These are phyloP conservation scores for Theocolax elegans DNA, from an alignment of 1,140 invertebrate genomes.

Conservation along the genomic window DNA sequence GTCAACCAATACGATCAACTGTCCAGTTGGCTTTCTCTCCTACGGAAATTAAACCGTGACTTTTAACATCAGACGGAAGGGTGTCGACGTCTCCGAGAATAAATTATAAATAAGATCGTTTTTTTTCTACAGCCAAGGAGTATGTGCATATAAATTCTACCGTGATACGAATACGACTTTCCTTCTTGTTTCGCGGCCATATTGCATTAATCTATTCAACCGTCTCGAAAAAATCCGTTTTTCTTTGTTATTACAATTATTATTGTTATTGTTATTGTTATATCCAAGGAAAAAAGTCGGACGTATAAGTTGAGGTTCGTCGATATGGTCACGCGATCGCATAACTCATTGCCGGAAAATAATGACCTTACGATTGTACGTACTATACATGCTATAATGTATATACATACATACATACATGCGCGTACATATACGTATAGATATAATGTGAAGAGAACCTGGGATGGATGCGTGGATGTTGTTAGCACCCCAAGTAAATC, in stretches of 20 bases:
- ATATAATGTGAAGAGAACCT: too few species aligned
- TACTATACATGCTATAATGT: background rate
- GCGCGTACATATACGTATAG: background rate
- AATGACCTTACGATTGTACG: conserved; percentile 24
- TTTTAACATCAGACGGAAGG: background rate
- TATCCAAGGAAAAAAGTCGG: too few species aligned
- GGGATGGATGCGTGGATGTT: conserved; percentile 15
- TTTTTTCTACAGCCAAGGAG: background rate
- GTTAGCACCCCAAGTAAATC: conserved; percentile 32
- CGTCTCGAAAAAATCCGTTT: background rate
- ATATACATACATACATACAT: background rate
- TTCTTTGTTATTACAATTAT: conserved; percentile 30
- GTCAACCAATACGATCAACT: conserved; percentile 3
- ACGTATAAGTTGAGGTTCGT: background rate
- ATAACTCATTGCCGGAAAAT: conserved; percentile 39
- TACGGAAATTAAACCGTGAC: conserved; percentile 15
- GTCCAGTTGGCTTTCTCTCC: background rate
- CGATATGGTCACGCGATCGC: conserved; percentile 29
- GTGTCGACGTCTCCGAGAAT: conserved; percentile 26
- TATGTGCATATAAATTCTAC: background rate
- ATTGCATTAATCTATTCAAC: conserved; percentile 24
- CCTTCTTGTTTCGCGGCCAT: conserved; percentile 25
- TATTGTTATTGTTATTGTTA: conserved; percentile 25
- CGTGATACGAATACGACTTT: background rate
- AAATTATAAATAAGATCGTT: conserved; percentile 26